Base-by-base conservation (phyloP, 2,797 vertebrate species). In the Rhinogobio ventralis region DNA sequence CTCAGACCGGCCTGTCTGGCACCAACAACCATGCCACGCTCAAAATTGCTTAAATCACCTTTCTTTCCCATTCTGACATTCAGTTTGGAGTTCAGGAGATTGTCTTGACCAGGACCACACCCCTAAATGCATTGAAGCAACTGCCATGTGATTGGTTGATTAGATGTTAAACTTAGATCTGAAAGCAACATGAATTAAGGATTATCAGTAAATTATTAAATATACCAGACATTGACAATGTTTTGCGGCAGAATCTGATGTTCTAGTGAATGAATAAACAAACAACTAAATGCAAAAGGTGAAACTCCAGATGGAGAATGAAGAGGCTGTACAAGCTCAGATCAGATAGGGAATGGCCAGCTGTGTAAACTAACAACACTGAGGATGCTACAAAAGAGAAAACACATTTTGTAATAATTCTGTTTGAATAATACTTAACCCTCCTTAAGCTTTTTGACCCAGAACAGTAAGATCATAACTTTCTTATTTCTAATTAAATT, bases 351-450 rank as follows among this genome's bases (percentile, higher is more conserved):
- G n/a, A 74, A 28, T 9, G 5, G 13, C 28, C 82, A 83, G 82
- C 60, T 83, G 82, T 83, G 36, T 75, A 76, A 67, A 83, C 72
- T 39, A 75, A 83, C 20, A 55, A 77, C 53, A 25, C 2, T 2
- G 17, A 74, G 42, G 8, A 73, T 19, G n/a, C 25, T 49, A 30
- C 25, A 74, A 33, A 6, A 74, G 2, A 53, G 72, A 53, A 74
- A 14, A 33, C 19, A 55, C 30, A 75, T 6, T 1, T 49, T 45
- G 13, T 30, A 20, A 20, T 51, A 51, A 73, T 30, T 51, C 46
- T 51, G 8, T 51, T 74, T 10, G 20, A 23, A 33, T 13, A 20
- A 20, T 51, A 6, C 28, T 72, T 11, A 72, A 49, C 25, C 8
- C 15, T 53, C 28, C 19, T n/a, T 19, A 74, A 23, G 19, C 19